These are phyloP conservation scores for Congeria kusceri DNA, from an alignment of 2,888 invertebrate species.

Conservation along the genomic window DNA sequence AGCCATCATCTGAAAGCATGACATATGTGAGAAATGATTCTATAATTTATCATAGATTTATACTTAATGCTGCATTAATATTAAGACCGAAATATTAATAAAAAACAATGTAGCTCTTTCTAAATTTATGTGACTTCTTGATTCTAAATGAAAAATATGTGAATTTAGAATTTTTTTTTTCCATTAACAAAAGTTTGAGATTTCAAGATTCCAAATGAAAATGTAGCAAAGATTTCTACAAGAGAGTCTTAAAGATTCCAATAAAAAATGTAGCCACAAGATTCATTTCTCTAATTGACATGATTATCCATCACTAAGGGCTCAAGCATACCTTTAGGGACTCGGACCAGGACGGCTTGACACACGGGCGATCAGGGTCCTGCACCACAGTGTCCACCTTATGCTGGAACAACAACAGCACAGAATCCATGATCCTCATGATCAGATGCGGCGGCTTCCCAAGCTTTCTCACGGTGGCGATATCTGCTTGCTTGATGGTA, in stretches of 20 bases:
- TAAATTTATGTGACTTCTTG: no score
- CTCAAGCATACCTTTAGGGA: conserved; percentile 81
- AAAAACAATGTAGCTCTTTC: no score
- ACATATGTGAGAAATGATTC: no score
- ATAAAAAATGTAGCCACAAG: background rate
- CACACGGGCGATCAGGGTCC: conserved; percentile 83
- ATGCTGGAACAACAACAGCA: conserved; percentile 84
- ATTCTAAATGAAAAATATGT: no score
- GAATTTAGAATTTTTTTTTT: no score
- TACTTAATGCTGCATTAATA: no score
- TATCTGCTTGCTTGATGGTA: conserved; percentile 85
- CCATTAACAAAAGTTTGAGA: no score
- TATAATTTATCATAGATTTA: no score
- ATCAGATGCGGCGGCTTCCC: conserved; percentile 86
- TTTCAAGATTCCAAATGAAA: no score
- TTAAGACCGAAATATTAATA: no score
- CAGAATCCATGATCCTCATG: conserved; percentile 86
- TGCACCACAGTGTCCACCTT: conserved; percentile 76
- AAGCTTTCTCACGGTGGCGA: conserved; percentile 85
- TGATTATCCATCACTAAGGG: conserved; percentile 2
- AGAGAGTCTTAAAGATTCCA: no score
- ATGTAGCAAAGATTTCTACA: no score
- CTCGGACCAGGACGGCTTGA: conserved; percentile 85
- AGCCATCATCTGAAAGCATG: conserved; percentile 80
- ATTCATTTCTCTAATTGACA: background rate